Percentiles rank a stretch among this genome's conserved stretches.
Conservation (phyloP, 92 coral and sea anemone genomes). For the Chrysogorgia sp. region DNA sequence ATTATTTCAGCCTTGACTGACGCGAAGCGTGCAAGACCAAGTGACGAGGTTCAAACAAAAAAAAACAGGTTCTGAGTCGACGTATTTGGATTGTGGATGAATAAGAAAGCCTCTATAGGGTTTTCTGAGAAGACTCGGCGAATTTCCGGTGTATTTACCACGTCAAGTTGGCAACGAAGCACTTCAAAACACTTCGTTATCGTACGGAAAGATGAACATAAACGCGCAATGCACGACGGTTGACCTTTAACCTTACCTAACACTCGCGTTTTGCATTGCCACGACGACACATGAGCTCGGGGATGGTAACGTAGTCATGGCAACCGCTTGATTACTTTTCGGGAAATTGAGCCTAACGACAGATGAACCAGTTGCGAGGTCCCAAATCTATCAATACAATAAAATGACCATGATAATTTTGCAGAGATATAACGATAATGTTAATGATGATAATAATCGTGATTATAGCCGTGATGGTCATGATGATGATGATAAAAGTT, state of each 20-base stretch:
- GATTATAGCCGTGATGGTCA: not conserved
- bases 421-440: not conserved
- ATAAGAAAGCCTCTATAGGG: too few relatives aligned
- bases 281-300: conserved; percentile 89
- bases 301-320: conserved; percentile 89
- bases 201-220: too few relatives aligned
- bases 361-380: conserved; percentile 75
- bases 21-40: too few relatives aligned
- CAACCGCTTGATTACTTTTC: conserved; percentile 80
- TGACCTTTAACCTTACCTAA: conserved; percentile 57
- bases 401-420: not conserved
- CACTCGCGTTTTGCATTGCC: conserved; percentile 82
- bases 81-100: too few relatives aligned
- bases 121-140: too few relatives aligned
- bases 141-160: too few relatives aligned
- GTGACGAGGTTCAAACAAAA: too few relatives aligned
- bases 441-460: not conserved
- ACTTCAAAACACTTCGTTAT: too few relatives aligned
- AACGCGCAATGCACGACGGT: too few relatives aligned
- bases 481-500: not conserved
- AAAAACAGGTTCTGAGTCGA: too few relatives aligned
- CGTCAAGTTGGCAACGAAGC: too few relatives aligned
- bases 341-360: conserved; percentile 68
- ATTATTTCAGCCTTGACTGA: too few relatives aligned
- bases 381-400: conserved; percentile 72